Conservation (phyloP, 2,113 vertebrate genomes). For the Sinocyclocheilus anshuiensis region DNA sequence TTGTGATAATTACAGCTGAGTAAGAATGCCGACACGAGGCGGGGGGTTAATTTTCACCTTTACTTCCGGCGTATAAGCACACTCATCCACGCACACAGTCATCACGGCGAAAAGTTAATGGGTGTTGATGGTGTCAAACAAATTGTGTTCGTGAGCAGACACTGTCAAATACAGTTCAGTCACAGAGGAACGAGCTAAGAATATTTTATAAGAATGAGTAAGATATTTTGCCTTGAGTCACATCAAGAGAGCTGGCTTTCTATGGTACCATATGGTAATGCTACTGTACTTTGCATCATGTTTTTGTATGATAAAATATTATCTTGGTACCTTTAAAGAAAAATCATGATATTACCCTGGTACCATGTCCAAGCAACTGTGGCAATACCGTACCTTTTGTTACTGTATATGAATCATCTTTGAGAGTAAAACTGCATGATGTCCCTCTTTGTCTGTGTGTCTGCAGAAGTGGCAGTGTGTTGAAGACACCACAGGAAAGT, state of each 20-base stretch:
- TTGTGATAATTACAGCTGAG: slow-evolving; percentile 45
- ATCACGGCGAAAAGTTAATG: slow-evolving; percentile 7
- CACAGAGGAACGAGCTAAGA: background rate
- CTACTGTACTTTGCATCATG: background rate
- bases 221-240: background rate
- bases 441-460: background rate
- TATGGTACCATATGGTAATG: background rate
- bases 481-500: slow-evolving; percentile 86
- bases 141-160: background rate
- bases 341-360: background rate
- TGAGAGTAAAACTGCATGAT: background rate
- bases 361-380: background rate
- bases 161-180: background rate
- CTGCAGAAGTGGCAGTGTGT: slow-evolving; percentile 95
- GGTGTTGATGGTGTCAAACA: background rate
- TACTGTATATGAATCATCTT: background rate
- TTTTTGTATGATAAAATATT: background rate
- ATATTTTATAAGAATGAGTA: background rate
- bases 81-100: slow-evolving; percentile 18
- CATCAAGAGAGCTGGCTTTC: background rate
- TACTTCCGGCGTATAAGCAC: background rate
- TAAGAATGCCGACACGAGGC: slow-evolving; percentile 14
- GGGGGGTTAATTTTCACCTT: slow-evolving; percentile 43
- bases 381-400: background rate
- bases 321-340: background rate